Evolutionary conservation across 2,113 vertebrate species (phyloP).

Genomic region (Strix uralensis): DNA sequence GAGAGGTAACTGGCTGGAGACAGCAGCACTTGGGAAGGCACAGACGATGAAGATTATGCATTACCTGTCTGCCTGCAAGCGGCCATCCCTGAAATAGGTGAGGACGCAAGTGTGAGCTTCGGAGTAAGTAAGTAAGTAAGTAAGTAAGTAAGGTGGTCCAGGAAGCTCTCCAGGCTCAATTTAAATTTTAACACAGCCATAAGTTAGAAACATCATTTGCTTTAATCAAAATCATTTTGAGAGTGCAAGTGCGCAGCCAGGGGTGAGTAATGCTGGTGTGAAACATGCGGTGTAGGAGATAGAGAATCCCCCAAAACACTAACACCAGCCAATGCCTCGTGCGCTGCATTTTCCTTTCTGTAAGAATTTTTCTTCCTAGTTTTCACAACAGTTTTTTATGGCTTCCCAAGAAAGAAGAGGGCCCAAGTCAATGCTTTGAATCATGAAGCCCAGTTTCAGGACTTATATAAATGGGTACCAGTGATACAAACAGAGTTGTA

Average conservation of each 20-base stretch:
- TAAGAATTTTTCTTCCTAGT: not conserved
- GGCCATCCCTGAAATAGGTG: not conserved
- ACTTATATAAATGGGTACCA: not conserved
- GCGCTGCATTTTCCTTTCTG: not conserved
- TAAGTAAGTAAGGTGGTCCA: not conserved
- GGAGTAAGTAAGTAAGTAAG: too few relatives aligned
- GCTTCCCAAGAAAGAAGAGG: not conserved
- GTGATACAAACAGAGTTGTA: not conserved
- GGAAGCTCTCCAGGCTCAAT: not conserved
- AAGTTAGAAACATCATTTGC: not conserved
- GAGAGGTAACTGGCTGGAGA: not conserved
- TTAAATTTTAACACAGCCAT: not conserved
- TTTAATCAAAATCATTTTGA: not conserved
- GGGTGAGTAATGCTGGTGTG: not conserved
- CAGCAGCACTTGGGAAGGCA: not conserved
- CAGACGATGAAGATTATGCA: not conserved
- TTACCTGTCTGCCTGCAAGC: not conserved
- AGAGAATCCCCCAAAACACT: not conserved
- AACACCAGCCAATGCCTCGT: not conserved
- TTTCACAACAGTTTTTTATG: not conserved
- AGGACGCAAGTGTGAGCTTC: rapidly evolving
- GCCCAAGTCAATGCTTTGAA: not conserved
- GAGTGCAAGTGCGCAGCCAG: not conserved
- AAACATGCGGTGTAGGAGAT: not conserved
- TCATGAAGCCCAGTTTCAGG: not conserved